phyloP scores from a whole-genome alignment of 2,888 invertebrate species.

The Rhagonycha lutea region DNA sequence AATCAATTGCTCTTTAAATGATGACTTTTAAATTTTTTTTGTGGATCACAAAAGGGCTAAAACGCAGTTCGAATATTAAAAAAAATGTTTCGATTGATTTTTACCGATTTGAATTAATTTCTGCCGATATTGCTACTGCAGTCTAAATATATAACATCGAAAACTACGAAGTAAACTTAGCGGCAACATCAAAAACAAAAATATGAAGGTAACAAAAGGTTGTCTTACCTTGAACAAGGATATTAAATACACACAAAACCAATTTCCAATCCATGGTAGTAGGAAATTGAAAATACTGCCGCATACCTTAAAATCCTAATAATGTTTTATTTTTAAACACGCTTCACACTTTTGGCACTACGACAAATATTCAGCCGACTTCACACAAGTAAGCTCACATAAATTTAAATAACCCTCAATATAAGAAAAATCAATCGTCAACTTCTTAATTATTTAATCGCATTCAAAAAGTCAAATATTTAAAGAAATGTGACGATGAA shows the following conservation, averaged over 20 bases:
- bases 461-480: conserved; percentile 2
- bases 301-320: conserved; percentile 23
- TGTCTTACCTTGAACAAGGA: conserved; percentile 38
- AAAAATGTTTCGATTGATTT: not conserved
- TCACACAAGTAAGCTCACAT: conserved; percentile 10
- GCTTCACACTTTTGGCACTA: conserved; percentile 39
- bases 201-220: not conserved
- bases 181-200: not conserved
- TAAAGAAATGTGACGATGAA: not conserved
- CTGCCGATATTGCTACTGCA: not conserved
- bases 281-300: conserved; percentile 19
- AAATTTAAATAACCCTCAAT: not conserved
- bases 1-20: not conserved
- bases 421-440: not conserved
- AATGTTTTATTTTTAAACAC: conserved; percentile 22
- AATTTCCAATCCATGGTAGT: conserved; percentile 39
- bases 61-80: not conserved
- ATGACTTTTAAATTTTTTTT: not conserved
- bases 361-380: conserved; percentile 27
- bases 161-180: not conserved
- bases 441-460: not conserved
- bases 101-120: not conserved
- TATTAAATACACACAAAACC: conserved; percentile 35
- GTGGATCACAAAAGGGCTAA: not conserved
- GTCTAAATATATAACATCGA: not conserved